Evolutionary conservation across 2,113 vertebrate genomes (phyloP).

Genomic region (Menura novaehollandiae): DNA sequence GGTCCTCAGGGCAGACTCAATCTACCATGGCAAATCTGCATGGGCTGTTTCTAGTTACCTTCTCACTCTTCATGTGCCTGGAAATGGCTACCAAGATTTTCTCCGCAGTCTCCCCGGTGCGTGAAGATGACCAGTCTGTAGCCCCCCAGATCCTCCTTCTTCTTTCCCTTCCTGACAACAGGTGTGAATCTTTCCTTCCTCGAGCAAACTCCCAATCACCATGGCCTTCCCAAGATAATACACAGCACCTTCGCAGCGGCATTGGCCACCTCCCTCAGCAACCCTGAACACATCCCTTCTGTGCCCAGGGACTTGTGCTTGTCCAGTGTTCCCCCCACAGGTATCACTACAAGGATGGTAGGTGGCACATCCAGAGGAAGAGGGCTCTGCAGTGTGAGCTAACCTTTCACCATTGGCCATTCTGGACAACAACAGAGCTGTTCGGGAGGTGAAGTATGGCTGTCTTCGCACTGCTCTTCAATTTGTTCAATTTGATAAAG

Average conservation of each 20-base stretch:
- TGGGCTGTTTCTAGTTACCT: neutral
- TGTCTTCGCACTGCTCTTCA: neutral
- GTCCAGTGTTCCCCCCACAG: neutral
- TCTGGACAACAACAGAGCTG: neutral
- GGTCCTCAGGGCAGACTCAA: rapidly evolving
- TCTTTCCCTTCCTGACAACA: neutral
- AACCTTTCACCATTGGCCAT: neutral
- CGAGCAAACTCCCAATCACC: neutral
- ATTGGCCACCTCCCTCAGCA: neutral
- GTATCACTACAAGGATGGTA: neutral
- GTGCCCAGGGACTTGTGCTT: neutral
- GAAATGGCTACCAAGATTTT: neutral
- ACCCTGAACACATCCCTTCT: neutral
- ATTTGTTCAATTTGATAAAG: neutral
- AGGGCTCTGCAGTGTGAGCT: neutral
- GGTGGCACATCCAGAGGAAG: neutral
- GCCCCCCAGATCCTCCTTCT: neutral
- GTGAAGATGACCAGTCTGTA: neutral
- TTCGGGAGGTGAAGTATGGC: neutral
- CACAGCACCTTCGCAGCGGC: neutral
- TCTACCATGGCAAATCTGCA: neutral
- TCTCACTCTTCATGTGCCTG: neutral
- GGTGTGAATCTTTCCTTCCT: neutral
- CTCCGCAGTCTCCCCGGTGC: neutral
- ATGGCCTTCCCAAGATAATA: neutral